Percentiles rank a stretch among this genome's conserved stretches.
These are phyloP conservation scores for Telmatherina bonti DNA, from an alignment of 2,797 vertebrate species.

Conservation along the genomic window DNA sequence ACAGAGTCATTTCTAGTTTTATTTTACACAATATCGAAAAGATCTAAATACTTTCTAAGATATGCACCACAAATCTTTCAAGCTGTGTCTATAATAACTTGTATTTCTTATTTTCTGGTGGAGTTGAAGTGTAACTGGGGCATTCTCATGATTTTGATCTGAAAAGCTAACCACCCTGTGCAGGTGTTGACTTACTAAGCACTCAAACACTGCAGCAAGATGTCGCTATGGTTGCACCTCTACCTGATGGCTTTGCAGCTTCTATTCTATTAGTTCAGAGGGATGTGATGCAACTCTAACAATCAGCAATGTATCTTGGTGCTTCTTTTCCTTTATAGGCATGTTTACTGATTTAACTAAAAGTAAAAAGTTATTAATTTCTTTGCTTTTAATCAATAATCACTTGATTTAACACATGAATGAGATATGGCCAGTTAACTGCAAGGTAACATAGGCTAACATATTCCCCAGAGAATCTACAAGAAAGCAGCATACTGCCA, in stretches of 20 bases:
- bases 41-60: conserved; percentile 1
- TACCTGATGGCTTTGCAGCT: neutral
- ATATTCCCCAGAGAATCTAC: too few species aligned
- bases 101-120: conserved; percentile 14
- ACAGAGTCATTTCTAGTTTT: neutral
- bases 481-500: too few species aligned
- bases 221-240: neutral
- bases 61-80: conserved; percentile 7
- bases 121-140: conserved; percentile 22
- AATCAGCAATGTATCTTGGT: too few species aligned
- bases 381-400: too few species aligned
- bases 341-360: too few species aligned
- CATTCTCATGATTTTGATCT: conserved; percentile 41
- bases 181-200: conserved; percentile 11
- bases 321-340: too few species aligned
- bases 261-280: too few species aligned
- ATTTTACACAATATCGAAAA: neutral
- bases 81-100: conserved; percentile 19
- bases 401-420: too few species aligned
- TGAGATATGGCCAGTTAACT: too few species aligned
- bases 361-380: too few species aligned
- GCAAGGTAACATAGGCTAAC: too few species aligned
- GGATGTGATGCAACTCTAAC: too few species aligned
- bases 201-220: conserved; percentile 4
- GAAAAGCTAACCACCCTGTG: conserved; percentile 16